Percentiles rank a stretch among this genome's conserved stretches.
Conservation (phyloP, 64 coral and sea anemone genomes). For the Montipora capricornis region DNA sequence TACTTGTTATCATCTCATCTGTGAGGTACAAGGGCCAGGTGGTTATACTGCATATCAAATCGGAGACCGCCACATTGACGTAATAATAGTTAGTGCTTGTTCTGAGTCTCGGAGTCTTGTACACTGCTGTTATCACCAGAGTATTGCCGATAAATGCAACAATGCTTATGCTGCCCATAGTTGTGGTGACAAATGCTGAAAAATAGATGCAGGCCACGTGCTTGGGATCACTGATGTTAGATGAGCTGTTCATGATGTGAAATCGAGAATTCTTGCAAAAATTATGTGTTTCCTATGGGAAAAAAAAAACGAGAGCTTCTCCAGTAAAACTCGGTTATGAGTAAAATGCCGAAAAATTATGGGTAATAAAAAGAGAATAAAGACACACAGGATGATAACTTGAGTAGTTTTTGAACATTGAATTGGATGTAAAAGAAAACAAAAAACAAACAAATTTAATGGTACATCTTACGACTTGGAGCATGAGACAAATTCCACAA, state of each 20-base stretch:
- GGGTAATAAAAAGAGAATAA: no score
- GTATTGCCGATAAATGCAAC: not conserved
- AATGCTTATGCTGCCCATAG: not conserved
- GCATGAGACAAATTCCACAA: no score
- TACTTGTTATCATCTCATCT: conserved; percentile 4
- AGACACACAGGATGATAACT: no score
- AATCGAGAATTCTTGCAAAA: no score
- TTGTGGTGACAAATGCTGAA: not conserved
- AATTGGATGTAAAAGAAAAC: no score
- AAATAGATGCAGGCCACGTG: not conserved
- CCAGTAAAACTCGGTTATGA: no score
- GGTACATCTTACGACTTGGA: no score
- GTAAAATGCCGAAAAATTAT: no score
- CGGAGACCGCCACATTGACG: conserved; percentile 30
- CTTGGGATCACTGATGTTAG: not conserved
- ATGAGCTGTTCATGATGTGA: not conserved
- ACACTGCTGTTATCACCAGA: not conserved
- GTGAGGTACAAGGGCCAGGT: conserved; percentile 21
- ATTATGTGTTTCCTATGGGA: no score
- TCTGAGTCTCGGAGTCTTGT: conserved; percentile 7
- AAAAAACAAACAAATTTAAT: no score
- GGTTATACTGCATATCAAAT: not conserved
- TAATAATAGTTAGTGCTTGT: conserved; percentile 27
- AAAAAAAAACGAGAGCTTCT: no score
- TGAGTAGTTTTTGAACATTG: no score